These are phyloP conservation scores for Bombus turneri DNA, from an alignment of 1,140 invertebrate species.

Conservation along the genomic window DNA sequence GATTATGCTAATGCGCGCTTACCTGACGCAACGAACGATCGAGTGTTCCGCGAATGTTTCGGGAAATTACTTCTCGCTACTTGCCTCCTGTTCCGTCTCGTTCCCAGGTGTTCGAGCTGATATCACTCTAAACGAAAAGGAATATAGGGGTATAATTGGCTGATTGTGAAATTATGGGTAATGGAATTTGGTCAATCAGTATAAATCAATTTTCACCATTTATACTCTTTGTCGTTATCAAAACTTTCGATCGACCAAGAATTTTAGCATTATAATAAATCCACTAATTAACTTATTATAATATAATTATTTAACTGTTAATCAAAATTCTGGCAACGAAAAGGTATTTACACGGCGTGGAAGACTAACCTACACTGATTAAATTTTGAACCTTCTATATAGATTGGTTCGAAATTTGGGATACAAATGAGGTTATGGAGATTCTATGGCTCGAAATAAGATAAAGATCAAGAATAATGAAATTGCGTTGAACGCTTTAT, in stretches of 20 bases:
- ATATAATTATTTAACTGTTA: neutral
- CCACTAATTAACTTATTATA: neutral
- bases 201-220: neutral
- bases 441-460: neutral
- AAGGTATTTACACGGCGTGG: neutral
- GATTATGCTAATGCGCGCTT: neutral
- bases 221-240: neutral
- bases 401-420: neutral
- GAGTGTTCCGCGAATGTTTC: neutral
- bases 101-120: neutral
- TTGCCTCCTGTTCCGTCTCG: neutral
- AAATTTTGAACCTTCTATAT: neutral
- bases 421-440: neutral
- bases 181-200: neutral
- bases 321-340: neutral
- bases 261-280: neutral
- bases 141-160: neutral
- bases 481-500: neutral
- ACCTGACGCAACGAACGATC: neutral
- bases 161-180: neutral
- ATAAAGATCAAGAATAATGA: neutral
- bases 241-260: neutral
- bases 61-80: neutral
- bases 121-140: neutral
- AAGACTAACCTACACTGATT: too few species aligned